Evolutionary conservation across 2,797 vertebrate species (phyloP).

Genomic region (Sebastes trivittatus): DNA sequence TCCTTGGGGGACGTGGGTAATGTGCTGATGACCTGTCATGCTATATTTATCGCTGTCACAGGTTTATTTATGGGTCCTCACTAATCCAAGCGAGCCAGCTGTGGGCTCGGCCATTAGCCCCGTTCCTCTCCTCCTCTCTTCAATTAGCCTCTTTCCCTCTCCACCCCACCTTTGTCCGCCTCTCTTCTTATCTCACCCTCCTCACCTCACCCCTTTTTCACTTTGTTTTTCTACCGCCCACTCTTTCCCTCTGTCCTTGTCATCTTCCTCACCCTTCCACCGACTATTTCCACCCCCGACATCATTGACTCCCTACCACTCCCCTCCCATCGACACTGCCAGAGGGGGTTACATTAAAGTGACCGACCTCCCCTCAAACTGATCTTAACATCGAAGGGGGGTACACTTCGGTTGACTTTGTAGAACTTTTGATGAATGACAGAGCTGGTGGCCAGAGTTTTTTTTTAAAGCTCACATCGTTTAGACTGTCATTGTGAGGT

Average conservation of each 20-base stretch:
- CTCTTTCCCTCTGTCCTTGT: conserved; percentile 10
- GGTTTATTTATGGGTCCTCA: conserved; percentile 64
- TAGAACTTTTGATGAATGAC: conserved; percentile 63
- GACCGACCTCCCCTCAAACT: conserved; percentile 43
- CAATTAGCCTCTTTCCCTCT: conserved; percentile 30
- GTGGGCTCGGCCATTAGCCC: conserved; percentile 40
- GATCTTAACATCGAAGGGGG: background rate
- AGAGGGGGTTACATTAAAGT: conserved; percentile 31
- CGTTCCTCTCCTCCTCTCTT: conserved; percentile 16
- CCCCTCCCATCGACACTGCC: conserved; percentile 19
- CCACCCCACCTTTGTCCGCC: background rate
- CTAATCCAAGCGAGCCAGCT: conserved; percentile 40
- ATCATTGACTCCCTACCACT: conserved; percentile 8
- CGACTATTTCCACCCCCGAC: conserved; percentile 7
- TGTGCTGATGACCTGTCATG: conserved; percentile 67
- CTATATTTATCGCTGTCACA: conserved; percentile 74
- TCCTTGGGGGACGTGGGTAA: conserved; percentile 60
- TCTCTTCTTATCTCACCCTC: background rate
- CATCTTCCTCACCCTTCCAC: conserved; percentile 18
- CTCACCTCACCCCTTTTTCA: background rate
- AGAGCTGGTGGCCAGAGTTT: conserved; percentile 2
- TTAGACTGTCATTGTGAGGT: conserved; percentile 33
- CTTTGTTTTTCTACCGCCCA: background rate
- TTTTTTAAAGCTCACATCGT: conserved; percentile 28
- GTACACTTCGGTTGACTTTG: conserved; percentile 58